These are phyloP conservation scores for Meriones psammophilus DNA, from an alignment of 2,797 vertebrate genomes.

Conservation along the genomic window DNA sequence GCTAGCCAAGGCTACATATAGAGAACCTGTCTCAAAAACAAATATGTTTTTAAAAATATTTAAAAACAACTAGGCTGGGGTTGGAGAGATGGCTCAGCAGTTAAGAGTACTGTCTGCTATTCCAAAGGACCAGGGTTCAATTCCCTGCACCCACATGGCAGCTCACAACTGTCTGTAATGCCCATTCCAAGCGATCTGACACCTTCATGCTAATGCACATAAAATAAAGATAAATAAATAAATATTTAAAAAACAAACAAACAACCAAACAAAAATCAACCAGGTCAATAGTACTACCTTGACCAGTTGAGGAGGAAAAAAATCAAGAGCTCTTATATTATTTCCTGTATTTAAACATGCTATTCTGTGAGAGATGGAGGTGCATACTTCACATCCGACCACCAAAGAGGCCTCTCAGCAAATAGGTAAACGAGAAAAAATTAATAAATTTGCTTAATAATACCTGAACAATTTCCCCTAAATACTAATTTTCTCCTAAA, in stretches of 20 bases:
- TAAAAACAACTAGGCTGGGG: background rate
- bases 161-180: no score
- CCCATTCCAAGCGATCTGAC: no score
- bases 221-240: no score
- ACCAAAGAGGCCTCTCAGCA: background rate
- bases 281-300: background rate
- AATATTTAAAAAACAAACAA: no score
- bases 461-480: background rate
- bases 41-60: background rate
- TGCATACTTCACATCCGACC: background rate
- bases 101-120: no score
- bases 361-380: background rate
- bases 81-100: no score
- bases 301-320: background rate
- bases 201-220: no score
- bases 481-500: background rate
- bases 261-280: no score
- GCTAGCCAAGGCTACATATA: background rate
- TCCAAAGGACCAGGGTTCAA: no score
- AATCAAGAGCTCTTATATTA: background rate
- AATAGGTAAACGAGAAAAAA: background rate
- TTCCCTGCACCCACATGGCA: no score
- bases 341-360: slow-evolving; percentile 40
- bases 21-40: background rate
- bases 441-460: slow-evolving; percentile 44